phyloP scores from a whole-genome alignment of 92 coral and sea anemone species.

The Muricea muricata region DNA sequence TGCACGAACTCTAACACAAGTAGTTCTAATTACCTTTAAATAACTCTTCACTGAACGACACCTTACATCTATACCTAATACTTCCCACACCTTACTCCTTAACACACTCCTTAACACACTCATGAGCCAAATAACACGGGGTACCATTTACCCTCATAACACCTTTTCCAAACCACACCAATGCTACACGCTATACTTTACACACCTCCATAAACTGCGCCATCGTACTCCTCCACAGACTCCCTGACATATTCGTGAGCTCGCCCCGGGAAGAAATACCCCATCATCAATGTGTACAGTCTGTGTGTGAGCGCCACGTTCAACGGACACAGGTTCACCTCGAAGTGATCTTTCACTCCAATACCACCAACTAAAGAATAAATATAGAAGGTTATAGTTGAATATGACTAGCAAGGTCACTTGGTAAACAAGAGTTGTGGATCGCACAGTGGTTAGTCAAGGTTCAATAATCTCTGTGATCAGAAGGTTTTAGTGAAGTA shows the following conservation, averaged over 20 bases:
- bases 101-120: constrained; percentile 66
- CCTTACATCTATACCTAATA: too few species aligned
- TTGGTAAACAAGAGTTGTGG: not conserved
- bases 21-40: too few species aligned
- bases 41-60: too few species aligned
- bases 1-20: too few species aligned
- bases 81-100: constrained; percentile 84
- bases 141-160: not conserved
- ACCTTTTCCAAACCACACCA: not conserved
- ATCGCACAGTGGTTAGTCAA: too few species aligned
- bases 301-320: constrained; percentile 87
- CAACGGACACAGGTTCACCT: constrained; percentile 98
- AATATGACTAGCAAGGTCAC: not conserved
- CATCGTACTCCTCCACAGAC: not conserved
- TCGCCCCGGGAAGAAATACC: constrained; percentile 94
- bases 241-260: constrained; percentile 79
- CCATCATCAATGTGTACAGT: constrained; percentile 88
- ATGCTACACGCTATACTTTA: too few species aligned
- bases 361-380: constrained; percentile 85
- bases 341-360: constrained; percentile 97
- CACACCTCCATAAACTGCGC: not conserved
- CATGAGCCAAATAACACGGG: not conserved
- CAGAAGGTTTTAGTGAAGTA: too few species aligned
- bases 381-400: not conserved
- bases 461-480: too few species aligned